Evolutionary conservation across 2,797 vertebrate species (phyloP), one percentile per base, ranked within the genome.

Genomic region (Melanotaenia pygmaea): DNA sequence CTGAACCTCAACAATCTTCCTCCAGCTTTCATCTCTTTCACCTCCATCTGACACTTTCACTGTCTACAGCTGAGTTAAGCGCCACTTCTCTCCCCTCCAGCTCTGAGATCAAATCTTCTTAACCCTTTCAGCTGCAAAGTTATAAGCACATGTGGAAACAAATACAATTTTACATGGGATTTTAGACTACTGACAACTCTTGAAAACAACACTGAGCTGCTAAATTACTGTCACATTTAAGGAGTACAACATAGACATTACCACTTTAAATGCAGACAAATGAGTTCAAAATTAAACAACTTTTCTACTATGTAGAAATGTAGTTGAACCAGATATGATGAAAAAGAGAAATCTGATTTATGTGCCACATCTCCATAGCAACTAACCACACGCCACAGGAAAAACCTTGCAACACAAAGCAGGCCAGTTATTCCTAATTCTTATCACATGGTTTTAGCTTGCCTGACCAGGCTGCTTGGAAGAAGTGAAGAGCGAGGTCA

Each of bases 371-470:
- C 60, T 56, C 53, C n/a, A 35, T 12, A 54, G 16, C 10, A 67
- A 59, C 30, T 13, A 24, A 53, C n/a, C 51, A 26, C 51, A 53
- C 51, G 22, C 24, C 51, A 30, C 0, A 51, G n/a, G 12, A 57
- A 77, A 79, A 13, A 43, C 22, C 61, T 37, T 34, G 51, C 64
- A 54, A 16, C 58, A 70, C 57, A 40, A 58, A 70, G 40, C 3
- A 14, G 60, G n/a, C 32, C 73, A 64, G 76, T 86, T 68, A 53
- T 1, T 34, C 14, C 35, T 76, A 78, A 81, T 53, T 60, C 45
- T 9, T 22, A 61, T 89, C 86, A 91, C 82, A 74, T 84, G 83
- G 18, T 72, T 64, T 72, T 6, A 54, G 57, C 62, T 66, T 1
- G 34, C 58, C 18, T 10, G 58, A 69, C 32, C 38, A 51, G 66